phyloP scores from a whole-genome alignment of 2,797 vertebrate genomes.

The Dryobates pubescens region DNA sequence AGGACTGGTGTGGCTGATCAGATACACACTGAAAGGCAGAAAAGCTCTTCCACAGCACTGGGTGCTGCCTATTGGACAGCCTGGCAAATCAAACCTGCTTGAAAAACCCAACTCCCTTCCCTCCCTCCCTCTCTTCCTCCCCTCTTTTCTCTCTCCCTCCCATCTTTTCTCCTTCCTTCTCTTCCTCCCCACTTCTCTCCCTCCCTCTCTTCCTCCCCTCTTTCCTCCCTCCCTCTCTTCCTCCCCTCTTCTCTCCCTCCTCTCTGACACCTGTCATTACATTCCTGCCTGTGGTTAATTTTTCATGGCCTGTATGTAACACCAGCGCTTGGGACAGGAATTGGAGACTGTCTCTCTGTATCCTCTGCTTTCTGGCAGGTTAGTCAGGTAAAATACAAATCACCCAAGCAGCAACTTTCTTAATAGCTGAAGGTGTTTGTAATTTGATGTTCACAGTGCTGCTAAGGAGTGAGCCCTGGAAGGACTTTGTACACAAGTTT shows the following conservation, averaged over 20 bases:
- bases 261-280: background rate
- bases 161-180: too few species aligned
- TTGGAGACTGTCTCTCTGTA: background rate
- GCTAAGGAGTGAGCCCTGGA: background rate
- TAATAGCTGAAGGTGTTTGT: background rate
- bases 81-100: conserved; percentile 20
- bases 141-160: background rate
- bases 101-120: background rate
- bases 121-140: background rate
- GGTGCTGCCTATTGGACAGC: background rate
- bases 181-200: background rate
- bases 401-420: background rate
- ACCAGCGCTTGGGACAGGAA: background rate
- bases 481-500: background rate
- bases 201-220: background rate
- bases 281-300: conserved; percentile 25
- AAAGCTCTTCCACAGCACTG: background rate
- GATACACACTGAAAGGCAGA: background rate
- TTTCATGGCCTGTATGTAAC: conserved; percentile 1
- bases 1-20: background rate
- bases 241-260: background rate
- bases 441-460: background rate
- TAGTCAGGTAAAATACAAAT: background rate
- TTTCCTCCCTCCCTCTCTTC: background rate
- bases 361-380: background rate